Evolutionary conservation across 2,888 invertebrate species (phyloP).

Genomic region (Trisateles emortualis): DNA sequence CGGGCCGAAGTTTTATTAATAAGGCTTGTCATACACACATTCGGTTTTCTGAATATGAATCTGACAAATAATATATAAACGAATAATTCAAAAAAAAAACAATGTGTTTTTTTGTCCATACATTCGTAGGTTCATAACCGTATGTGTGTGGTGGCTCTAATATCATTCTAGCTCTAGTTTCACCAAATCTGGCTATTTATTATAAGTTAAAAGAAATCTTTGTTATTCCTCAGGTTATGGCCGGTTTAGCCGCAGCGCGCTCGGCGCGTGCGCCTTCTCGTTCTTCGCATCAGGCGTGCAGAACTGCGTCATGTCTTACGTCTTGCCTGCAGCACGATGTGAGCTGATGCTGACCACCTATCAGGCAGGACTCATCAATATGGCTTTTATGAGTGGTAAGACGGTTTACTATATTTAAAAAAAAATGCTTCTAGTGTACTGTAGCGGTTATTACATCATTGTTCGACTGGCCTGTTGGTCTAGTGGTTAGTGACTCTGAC

Average conservation of each 20-base stretch:
- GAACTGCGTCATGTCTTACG: constrained; percentile 90
- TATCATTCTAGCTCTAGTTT: too few species aligned
- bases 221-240: constrained; percentile 88
- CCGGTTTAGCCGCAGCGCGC: constrained; percentile 88
- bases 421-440: not conserved
- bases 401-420: not conserved
- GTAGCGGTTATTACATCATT: too few species aligned
- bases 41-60: too few species aligned
- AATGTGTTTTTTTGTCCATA: too few species aligned
- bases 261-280: constrained; percentile 88
- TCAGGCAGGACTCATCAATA: constrained; percentile 90
- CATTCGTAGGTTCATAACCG: too few species aligned
- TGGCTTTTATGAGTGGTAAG: constrained; percentile 90
- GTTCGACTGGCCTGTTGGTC: too few species aligned
- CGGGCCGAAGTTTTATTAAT: too few species aligned
- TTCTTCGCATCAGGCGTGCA: constrained; percentile 89
- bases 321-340: constrained; percentile 90
- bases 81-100: too few species aligned
- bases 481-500: too few species aligned
- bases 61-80: too few species aligned
- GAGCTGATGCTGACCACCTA: constrained; percentile 89
- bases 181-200: not conserved
- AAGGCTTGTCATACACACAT: too few species aligned
- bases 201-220: not conserved
- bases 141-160: too few species aligned